Evolutionary conservation across 2,113 vertebrate genomes (phyloP).

Genomic region (Calidris pygmaea): DNA sequence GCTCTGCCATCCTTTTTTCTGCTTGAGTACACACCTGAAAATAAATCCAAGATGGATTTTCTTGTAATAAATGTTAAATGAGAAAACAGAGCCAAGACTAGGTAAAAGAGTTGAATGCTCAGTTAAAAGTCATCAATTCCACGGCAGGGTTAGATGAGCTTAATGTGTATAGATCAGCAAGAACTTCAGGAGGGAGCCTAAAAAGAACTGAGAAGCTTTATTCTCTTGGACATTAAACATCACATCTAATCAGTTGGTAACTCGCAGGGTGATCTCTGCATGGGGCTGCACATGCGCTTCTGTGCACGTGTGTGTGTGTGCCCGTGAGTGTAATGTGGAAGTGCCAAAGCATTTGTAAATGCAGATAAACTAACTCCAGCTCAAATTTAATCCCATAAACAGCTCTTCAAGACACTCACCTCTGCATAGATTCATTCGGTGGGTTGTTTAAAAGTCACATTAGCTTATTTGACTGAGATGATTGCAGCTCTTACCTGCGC

Average conservation of each 20-base stretch:
- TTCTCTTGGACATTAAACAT: background rate
- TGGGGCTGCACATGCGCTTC: background rate
- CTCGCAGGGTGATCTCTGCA: background rate
- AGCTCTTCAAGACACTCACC: background rate
- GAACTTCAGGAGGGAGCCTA: background rate
- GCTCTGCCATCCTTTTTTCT: background rate
- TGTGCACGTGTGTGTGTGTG: fast-evolving
- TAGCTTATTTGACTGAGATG: background rate
- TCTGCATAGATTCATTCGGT: background rate
- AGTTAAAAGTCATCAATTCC: background rate
- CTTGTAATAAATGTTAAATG: background rate
- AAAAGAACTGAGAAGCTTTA: background rate
- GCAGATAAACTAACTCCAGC: background rate
- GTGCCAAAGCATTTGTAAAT: background rate
- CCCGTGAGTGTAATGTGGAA: background rate
- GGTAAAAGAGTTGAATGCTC: background rate
- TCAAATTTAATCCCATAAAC: background rate
- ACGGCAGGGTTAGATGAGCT: background rate
- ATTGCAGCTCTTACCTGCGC: background rate
- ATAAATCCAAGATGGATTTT: background rate
- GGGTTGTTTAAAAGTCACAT: background rate
- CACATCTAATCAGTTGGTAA: background rate
- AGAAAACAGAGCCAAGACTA: background rate
- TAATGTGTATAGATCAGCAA: background rate
- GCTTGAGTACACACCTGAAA: background rate